A percentile compares a stretch with the other conserved stretches of the same genome.
phyloP scores from a whole-genome alignment of 2,113 vertebrate genomes.

The Trogon surrucura region DNA sequence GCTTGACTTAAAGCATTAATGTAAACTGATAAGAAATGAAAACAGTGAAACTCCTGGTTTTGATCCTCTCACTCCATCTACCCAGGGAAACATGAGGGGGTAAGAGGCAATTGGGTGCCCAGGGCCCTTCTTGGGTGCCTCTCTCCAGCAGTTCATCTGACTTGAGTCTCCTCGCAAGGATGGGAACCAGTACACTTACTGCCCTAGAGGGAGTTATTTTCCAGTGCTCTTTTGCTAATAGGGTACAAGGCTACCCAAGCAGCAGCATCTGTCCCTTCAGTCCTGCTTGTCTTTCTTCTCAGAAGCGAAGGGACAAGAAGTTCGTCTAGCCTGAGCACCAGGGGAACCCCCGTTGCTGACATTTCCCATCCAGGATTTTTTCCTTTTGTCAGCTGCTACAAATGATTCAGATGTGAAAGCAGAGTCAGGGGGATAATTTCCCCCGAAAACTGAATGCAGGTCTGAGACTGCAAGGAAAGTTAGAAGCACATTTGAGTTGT shows the following conservation, averaged over 20 bases:
- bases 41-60: background rate
- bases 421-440: background rate
- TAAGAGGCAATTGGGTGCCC: background rate
- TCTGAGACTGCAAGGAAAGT: background rate
- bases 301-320: background rate
- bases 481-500: background rate
- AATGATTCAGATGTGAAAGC: background rate
- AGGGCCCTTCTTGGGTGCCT: background rate
- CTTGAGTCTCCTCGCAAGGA: background rate
- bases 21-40: background rate
- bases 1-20: background rate
- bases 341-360: background rate
- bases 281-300: background rate
- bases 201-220: background rate
- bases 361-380: background rate
- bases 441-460: background rate
- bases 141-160: background rate
- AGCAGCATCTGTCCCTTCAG: background rate
- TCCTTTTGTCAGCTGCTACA: background rate
- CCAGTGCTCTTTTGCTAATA: background rate
- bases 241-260: background rate
- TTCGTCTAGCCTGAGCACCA: background rate
- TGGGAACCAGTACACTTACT: background rate
- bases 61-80: background rate
- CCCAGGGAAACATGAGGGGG: background rate